Percentiles rank a stretch among this genome's conserved stretches.
Evolutionary conservation across 2,888 invertebrate species (phyloP).

Genomic region (Pandemis cinnamomeana): DNA sequence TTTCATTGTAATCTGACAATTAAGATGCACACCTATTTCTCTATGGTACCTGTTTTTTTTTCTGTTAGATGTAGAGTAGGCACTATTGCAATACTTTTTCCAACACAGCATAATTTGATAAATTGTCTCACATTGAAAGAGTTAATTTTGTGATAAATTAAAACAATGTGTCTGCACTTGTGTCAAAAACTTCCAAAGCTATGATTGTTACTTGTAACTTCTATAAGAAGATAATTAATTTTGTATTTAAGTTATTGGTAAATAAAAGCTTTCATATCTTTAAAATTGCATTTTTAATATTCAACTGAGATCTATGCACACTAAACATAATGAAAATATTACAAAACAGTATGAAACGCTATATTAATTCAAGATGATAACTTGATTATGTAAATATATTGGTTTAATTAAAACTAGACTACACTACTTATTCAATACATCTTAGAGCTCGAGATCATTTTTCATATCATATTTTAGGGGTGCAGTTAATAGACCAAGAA

Average conservation of each 20-base stretch:
- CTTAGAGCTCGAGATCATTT: neutral
- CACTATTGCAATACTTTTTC: neutral
- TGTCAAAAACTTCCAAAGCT: conserved; percentile 29
- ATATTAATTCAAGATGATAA: neutral
- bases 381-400: neutral
- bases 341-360: too few relatives aligned
- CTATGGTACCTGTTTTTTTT: conserved; percentile 4
- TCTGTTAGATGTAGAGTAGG: neutral
- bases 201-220: conserved; percentile 38
- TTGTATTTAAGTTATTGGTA: conserved; percentile 33
- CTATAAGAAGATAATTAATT: conserved; percentile 14
- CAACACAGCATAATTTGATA: neutral
- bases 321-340: neutral
- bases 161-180: neutral
- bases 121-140: neutral
- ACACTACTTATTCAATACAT: neutral
- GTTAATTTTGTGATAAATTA: neutral
- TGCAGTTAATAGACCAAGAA: too few relatives aligned
- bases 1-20: neutral
- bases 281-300: conserved; percentile 1
- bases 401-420: neutral
- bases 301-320: neutral
- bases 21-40: neutral
- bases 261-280: conserved; percentile 24
- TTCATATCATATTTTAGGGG: neutral